These are phyloP conservation scores for Melierax canorus DNA, from an alignment of 2,113 vertebrate genomes.

Conservation along the genomic window DNA sequence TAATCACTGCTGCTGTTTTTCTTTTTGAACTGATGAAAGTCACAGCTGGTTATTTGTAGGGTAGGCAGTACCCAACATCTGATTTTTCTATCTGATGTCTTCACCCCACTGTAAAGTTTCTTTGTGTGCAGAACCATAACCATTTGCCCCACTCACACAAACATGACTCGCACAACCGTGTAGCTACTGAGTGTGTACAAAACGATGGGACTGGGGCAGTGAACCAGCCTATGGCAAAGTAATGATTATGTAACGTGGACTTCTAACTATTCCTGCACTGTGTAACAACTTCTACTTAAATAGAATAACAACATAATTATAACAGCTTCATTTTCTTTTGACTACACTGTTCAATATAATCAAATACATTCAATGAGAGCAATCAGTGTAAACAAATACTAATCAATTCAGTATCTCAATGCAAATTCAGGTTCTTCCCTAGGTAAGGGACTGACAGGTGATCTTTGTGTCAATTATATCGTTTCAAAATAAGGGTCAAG, in stretches of 20 bases:
- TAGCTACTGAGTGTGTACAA: accelerated
- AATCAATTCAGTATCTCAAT: neutral
- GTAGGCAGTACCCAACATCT: accelerated
- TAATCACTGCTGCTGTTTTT: neutral
- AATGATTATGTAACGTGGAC: accelerated
- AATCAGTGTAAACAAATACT: neutral
- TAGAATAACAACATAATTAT: accelerated
- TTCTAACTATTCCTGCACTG: neutral
- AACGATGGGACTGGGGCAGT: accelerated
- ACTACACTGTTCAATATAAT: accelerated
- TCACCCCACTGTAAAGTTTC: neutral
- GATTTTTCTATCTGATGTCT: accelerated
- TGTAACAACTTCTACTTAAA: accelerated
- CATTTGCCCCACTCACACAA: accelerated
- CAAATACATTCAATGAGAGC: neutral
- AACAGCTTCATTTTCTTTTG: too few relatives aligned
- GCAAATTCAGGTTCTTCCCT: neutral
- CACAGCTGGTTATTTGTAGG: neutral
- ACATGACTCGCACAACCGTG: accelerated
- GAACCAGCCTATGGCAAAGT: neutral
- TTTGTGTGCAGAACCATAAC: accelerated
- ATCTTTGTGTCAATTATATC: neutral
- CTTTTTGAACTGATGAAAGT: neutral
- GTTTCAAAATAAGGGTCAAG: neutral
- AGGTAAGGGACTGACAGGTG: neutral